A percentile compares a stretch with the other conserved stretches of the same genome.
Conservation (phyloP, 23 tunicate species). For the Trididemnum clinides region DNA sequence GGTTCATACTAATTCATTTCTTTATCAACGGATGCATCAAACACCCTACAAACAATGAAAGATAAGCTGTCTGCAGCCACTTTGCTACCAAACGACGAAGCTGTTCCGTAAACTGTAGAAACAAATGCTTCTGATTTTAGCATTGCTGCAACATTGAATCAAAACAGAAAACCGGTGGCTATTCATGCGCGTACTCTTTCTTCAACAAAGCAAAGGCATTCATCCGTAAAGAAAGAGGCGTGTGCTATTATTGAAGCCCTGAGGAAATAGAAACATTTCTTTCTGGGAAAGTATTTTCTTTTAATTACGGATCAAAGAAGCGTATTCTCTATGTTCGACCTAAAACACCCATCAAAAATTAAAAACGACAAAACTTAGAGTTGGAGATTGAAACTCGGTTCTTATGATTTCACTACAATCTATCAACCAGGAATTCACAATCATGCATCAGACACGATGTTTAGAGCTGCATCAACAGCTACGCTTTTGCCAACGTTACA, state of each 20-base stretch:
- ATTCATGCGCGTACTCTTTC: conserved; percentile 26
- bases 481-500: too few relatives aligned
- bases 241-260: conserved; percentile 31
- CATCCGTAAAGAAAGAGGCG: conserved; percentile 38
- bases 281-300: conserved; percentile 5
- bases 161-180: conserved; percentile 10
- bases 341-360: background rate
- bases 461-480: too few relatives aligned
- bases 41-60: too few relatives aligned
- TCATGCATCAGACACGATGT: conserved; percentile 19
- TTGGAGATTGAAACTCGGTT: conserved; percentile 28
- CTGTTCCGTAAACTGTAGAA: conserved; percentile 29
- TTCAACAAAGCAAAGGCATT: conserved; percentile 4
- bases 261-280: conserved; percentile 13
- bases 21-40: too few relatives aligned
- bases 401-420: conserved; percentile 2
- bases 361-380: conserved; percentile 36
- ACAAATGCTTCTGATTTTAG: conserved; percentile 39
- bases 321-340: conserved; percentile 42
- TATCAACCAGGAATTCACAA: conserved; percentile 6
- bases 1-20: too few relatives aligned
- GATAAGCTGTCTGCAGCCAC: too few relatives aligned
- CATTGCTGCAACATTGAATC: conserved; percentile 32
- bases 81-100: conserved; percentile 13
- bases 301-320: conserved; percentile 45